phyloP scores from a whole-genome alignment of 2,797 vertebrate genomes.

The Coreius guichenoti region DNA sequence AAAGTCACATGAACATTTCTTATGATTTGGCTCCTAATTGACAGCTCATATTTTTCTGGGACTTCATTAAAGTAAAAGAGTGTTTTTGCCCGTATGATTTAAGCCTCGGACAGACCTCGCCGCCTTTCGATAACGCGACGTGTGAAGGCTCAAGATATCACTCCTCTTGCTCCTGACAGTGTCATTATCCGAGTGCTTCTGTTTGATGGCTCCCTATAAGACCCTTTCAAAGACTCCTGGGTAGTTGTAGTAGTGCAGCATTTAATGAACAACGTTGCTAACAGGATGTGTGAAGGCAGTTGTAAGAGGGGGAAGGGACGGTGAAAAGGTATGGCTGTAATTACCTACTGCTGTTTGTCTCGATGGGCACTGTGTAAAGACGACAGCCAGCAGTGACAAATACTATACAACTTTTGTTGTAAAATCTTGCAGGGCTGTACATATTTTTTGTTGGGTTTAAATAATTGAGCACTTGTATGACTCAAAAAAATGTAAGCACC shows the following conservation, averaged over 20 bases:
- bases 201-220: constrained; percentile 81
- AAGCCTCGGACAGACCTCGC: constrained; percentile 50
- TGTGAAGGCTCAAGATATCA: constrained; percentile 72
- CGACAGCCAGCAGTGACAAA: constrained; percentile 74
- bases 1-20: constrained; percentile 37
- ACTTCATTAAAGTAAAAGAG: constrained; percentile 66
- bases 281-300: constrained; percentile 78
- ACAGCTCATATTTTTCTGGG: constrained; percentile 52
- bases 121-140: constrained; percentile 34
- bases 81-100: constrained; percentile 55
- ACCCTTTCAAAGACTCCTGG: constrained; percentile 81
- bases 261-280: constrained; percentile 87
- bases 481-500: constrained; percentile 63
- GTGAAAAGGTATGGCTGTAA: constrained; percentile 79
- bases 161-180: constrained; percentile 78
- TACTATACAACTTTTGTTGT: constrained; percentile 76
- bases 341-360: constrained; percentile 77
- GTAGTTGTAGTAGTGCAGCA: constrained; percentile 77
- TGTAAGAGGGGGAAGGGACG: constrained; percentile 73
- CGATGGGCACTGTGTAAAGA: constrained; percentile 76
- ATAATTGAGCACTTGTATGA: constrained; percentile 73
- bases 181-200: constrained; percentile 82
- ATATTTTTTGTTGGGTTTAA: constrained; percentile 70
- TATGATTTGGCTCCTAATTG: constrained; percentile 56
- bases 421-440: constrained; percentile 70